Evolutionary conservation across 2,113 vertebrate species (phyloP), one percentile per base, ranked within the genome.

Genomic region (Ochotona princeps): DNA sequence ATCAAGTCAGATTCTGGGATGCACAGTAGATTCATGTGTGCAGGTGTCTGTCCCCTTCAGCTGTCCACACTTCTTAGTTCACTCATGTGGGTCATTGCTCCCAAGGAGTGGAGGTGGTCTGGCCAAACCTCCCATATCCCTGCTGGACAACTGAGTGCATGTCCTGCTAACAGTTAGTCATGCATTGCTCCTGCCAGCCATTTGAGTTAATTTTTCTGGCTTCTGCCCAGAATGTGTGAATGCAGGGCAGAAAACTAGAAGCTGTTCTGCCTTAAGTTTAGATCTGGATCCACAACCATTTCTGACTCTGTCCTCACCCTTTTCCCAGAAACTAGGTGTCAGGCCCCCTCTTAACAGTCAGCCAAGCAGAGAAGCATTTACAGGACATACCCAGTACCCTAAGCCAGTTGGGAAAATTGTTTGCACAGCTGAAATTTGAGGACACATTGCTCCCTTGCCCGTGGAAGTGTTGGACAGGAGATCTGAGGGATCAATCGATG

Each of bases 401-500:
- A 35, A 85, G 85, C 75, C 75, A 61, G 51, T 54, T 30, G 21
- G 20, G 44, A 54, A 12, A 25, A 44, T 32, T 84, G 66, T 32
- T 9, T 63, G 57, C 28, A 92, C 76, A 93, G 88, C 75, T 94
- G 86, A 81, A 88, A 83, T 81, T 93, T 65, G 87, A 95, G 80
- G 85, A 82, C 65, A 90, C 35, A 13, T 82, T 87, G 91, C 67
- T 89, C 44, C 13, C 12, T 47, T 35, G 65, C 0, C 21, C 38
- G 0, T 49, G 63, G 38, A 81, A 85, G 54, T 8, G 2, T 60
- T 81, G 66, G n/a, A 54, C 30, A 85, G 85, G 75, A 90, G n/a
- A 63, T 90, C 32, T 13, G 23, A 65, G 92, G 74, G 44, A 61
- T 61, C 63, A 82, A 84, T 44, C 73, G 63, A 69, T 6, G 35